Conservation (phyloP, 2,113 vertebrate species). For the Aviceda subcristata region DNA sequence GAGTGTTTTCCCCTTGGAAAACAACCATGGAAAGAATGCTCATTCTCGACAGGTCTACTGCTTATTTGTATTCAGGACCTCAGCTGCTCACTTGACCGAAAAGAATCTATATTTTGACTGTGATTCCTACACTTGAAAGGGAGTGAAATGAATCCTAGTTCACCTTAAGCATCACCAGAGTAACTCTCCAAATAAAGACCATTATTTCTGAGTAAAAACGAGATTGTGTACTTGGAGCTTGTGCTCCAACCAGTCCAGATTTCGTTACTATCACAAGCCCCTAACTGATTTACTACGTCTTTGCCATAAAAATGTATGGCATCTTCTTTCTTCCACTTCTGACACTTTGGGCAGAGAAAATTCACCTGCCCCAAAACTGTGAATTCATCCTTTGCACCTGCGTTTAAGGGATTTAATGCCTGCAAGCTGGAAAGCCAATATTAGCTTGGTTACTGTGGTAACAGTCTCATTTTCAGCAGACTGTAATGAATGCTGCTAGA, state of each 20-base stretch:
- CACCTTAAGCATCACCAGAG: not conserved
- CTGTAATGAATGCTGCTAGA: constrained; percentile 36
- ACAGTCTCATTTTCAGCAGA: constrained; percentile 56
- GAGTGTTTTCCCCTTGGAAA: not conserved
- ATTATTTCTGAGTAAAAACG: not conserved
- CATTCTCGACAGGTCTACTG: not conserved
- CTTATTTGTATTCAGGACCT: not conserved
- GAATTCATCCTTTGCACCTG: constrained; percentile 23
- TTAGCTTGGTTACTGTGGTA: constrained; percentile 62
- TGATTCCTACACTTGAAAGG: not conserved
- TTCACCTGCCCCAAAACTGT: not conserved
- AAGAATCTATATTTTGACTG: not conserved
- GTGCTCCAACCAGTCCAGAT: not conserved
- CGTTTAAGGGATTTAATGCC: constrained; percentile 36
- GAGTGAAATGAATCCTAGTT: not conserved
- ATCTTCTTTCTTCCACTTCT: not conserved
- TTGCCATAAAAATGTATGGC: not conserved
- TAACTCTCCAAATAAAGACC: not conserved
- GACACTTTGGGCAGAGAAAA: not conserved
- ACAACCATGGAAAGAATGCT: not conserved
- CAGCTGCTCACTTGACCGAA: not conserved
- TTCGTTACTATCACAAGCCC: not conserved
- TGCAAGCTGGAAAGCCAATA: constrained; percentile 38
- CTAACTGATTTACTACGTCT: not conserved
- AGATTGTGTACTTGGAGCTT: not conserved